These are phyloP conservation scores for Hirtodrosophila trivittata DNA, from an alignment of 2,888 invertebrate genomes.

Conservation along the genomic window DNA sequence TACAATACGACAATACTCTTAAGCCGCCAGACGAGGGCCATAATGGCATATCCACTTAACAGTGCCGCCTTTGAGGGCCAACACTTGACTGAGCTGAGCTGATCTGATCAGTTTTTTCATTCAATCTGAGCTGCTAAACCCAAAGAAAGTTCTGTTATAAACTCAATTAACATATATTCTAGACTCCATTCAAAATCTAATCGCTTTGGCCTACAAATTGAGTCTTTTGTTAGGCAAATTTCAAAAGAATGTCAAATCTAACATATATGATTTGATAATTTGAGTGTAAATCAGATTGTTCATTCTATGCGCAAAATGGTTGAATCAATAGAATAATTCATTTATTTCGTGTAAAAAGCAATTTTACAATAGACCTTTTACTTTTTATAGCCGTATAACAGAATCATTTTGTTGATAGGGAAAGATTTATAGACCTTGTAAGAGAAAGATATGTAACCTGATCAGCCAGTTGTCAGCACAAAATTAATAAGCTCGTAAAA, in stretches of 20 bases:
- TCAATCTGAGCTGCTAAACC: conserved; percentile 4
- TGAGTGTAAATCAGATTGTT: conserved; percentile 11
- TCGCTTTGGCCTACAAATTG: conserved; percentile 20
- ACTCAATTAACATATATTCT: conserved; percentile 31
- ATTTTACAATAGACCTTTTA: conserved; percentile 6
- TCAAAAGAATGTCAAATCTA: conserved; percentile 19
- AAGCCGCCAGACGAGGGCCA: conserved; percentile 55
- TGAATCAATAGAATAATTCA: no score
- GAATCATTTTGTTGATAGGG: no score
- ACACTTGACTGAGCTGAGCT: conserved; percentile 17
- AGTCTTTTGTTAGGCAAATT: conserved; percentile 41
- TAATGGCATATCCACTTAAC: conserved; percentile 55
- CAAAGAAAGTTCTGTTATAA: conserved; percentile 38
- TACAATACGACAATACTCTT: conserved; percentile 36
- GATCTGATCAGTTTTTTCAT: no score
- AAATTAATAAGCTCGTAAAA: no score
- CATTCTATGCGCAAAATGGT: not conserved
- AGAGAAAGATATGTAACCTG: no score
- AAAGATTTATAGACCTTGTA: no score
- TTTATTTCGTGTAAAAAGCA: no score
- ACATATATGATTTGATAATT: conserved; percentile 11
- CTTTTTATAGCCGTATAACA: not conserved
- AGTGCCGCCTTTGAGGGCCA: conserved; percentile 36
- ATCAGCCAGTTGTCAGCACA: no score
- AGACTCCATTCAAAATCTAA: conserved; percentile 18